Base-by-base conservation (phyloP, 2,797 vertebrate genomes). In the Botia almorhae region DNA sequence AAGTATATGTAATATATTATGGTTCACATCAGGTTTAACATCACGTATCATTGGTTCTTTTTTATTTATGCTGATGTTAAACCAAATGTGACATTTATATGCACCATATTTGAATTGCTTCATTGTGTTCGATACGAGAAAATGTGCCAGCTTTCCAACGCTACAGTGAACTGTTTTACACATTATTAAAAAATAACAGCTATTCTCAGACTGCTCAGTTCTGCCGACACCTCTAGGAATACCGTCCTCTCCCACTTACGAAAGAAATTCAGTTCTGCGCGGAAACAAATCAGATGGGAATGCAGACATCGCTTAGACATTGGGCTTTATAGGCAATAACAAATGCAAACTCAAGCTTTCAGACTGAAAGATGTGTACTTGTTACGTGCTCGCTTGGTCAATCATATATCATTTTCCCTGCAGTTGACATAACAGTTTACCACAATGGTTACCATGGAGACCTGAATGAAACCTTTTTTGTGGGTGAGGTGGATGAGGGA, bases 371-470 rank as follows among this genome's bases (percentile, higher is more conserved):
- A 77, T 60, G 29, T 56, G 19, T 50, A 55, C 50, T 76, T 76
- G 21, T n/a, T 76, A 68, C 51, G 55, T 29, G 11, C 13, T 69
- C 16, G 17, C 76, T 51, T 43, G 43, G 21, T 33, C 48, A 79
- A 63, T 73, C 69, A 46, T 79, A 3, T 53, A 36, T 61, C 33
- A 26, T 78, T 76, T 73, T 7, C 2, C 17, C 8, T 48, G n/a
- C 92, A 99, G 98, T 99, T 92, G 98, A 99, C 88, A 99, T 99
- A 90, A 99, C 98, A 0, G 96, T 99, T 82, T 99, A 98, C 89
- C 96, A 96, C 88, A 98, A 96, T 3, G 97, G 98, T 90, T 99
- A 97, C 90, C 98, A 99, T 1, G 98, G 98, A 11, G 98, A 99
- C 90, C 95, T 99, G 80, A 99, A 99, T 0, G 98, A 99, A 91